Evolutionary conservation across 2,113 vertebrate genomes (phyloP).

Genomic region (Pseudopodoces humilis): DNA sequence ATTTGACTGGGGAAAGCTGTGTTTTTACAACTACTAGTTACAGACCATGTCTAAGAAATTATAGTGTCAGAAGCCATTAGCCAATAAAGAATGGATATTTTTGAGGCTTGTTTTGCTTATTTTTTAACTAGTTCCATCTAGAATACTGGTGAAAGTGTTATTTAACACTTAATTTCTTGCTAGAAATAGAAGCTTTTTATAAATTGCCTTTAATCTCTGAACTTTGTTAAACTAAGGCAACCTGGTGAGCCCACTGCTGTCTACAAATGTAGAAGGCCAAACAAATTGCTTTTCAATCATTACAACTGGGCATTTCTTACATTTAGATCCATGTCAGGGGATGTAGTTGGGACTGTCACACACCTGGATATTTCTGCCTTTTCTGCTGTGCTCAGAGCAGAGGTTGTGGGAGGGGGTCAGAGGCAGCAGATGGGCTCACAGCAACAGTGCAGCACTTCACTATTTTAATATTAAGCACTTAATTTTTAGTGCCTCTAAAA

Average conservation of each 20-base stretch:
- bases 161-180: background rate
- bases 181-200: background rate
- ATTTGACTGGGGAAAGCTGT: slow-evolving; percentile 16
- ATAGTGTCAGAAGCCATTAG: background rate
- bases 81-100: background rate
- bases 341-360: background rate
- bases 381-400: background rate
- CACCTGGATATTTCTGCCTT: background rate
- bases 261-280: background rate
- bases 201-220: background rate
- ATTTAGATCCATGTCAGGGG: background rate
- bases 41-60: background rate
- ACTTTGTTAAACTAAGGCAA: background rate
- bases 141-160: background rate
- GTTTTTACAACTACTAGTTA: background rate
- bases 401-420: background rate
- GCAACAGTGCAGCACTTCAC: background rate
- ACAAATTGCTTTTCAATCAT: background rate
- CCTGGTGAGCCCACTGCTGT: background rate
- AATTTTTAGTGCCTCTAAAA: background rate
- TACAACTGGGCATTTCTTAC: background rate
- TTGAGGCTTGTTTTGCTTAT: background rate
- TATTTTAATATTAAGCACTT: background rate
- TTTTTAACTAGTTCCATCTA: background rate
- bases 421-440: background rate